Percentiles rank a stretch among this genome's conserved stretches.
These are phyloP conservation scores for Dinothrombium tinctorium DNA, from an alignment of 1,140 invertebrate species.

Conservation along the genomic window DNA sequence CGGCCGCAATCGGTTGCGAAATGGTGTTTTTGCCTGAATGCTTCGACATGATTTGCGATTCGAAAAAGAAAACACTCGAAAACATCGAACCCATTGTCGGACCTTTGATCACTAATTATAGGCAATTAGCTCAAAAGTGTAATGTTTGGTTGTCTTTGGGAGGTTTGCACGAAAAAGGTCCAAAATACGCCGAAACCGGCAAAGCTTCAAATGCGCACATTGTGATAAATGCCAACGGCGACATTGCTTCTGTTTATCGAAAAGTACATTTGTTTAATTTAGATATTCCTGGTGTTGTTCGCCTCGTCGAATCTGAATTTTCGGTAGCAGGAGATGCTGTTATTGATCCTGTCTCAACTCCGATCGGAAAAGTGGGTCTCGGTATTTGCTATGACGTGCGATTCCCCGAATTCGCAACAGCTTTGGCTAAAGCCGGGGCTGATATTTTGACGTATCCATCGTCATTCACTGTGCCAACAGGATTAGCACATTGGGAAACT, in stretches of 20 bases:
- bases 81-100: constrained; percentile 50
- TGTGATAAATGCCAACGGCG: constrained; percentile 40
- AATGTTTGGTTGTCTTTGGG: constrained; percentile 80
- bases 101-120: constrained; percentile 38
- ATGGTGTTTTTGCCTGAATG: constrained; percentile 87
- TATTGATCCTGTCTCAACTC: constrained; percentile 41
- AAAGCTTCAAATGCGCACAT: constrained; percentile 48
- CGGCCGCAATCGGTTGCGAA: constrained; percentile 25
- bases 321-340: constrained; percentile 32
- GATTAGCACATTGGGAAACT: constrained; percentile 74
- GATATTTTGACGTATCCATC: constrained; percentile 78
- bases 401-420: constrained; percentile 61
- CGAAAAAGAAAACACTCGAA: constrained; percentile 38
- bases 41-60: constrained; percentile 66
- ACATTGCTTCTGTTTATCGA: constrained; percentile 46
- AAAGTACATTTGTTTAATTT: constrained; percentile 88
- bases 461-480: constrained; percentile 77
- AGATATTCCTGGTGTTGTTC: constrained; percentile 40
- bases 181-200: neutral
- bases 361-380: constrained; percentile 47
- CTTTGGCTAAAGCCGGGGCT: constrained; percentile 47
- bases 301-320: constrained; percentile 51
- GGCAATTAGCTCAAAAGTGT: constrained; percentile 39
- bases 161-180: constrained; percentile 56
- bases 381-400: constrained; percentile 78